These are phyloP conservation scores for Pelecanus crispus DNA, from an alignment of 2,113 vertebrate genomes.

Conservation along the genomic window DNA sequence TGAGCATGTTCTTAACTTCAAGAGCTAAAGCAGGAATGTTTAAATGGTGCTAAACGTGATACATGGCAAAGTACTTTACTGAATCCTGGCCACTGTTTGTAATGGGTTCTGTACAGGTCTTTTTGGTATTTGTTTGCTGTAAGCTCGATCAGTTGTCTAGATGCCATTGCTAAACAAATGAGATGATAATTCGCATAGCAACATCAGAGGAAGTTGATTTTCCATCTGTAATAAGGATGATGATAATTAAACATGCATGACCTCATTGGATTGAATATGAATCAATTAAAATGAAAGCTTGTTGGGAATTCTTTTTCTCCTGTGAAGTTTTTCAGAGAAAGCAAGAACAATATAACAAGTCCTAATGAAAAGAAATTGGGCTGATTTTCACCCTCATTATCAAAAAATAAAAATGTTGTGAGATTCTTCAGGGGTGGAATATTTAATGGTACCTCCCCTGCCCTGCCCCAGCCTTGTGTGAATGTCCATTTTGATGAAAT, in stretches of 20 bases:
- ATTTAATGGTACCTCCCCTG: background rate
- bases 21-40: background rate
- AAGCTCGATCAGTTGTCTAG: background rate
- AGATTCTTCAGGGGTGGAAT: background rate
- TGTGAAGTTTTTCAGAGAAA: background rate
- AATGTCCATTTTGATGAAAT: background rate
- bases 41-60: background rate
- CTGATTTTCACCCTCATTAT: background rate
- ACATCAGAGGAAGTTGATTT: conserved; percentile 62
- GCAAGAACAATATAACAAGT: background rate
- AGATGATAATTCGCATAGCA: conserved; percentile 47
- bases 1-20: background rate
- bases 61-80: background rate
- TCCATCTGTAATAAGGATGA: conserved; percentile 37
- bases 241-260: conserved; percentile 59
- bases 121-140: background rate
- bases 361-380: background rate
- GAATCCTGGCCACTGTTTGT: background rate
- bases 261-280: conserved; percentile 37
- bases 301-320: background rate
- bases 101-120: background rate
- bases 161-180: conserved; percentile 28
- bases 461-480: background rate
- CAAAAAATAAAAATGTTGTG: background rate
- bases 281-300: conserved; percentile 48